Conservation (phyloP, 2,113 vertebrate genomes). For the Mustela lutreola region DNA sequence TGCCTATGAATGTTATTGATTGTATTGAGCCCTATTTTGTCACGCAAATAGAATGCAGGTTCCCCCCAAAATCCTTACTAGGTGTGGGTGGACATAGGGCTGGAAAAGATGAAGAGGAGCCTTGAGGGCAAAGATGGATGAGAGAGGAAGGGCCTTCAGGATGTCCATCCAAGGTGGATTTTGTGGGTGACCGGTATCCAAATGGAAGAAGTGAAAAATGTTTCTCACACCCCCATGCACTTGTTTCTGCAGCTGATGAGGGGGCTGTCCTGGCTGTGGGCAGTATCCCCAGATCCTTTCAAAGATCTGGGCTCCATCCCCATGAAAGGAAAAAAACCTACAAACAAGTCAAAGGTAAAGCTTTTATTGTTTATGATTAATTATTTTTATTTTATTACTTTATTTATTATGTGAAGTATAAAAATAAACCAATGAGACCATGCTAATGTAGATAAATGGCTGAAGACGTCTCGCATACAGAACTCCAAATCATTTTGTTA, state of each 20-base stretch:
- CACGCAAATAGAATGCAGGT: background rate
- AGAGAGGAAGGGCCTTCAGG: background rate
- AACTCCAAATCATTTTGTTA: background rate
- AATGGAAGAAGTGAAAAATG: background rate
- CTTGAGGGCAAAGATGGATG: background rate
- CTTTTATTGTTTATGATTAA: background rate
- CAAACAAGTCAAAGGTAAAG: background rate
- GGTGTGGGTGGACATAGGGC: background rate
- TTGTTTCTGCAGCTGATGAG: background rate
- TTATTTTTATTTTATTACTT: background rate
- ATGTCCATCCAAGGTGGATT: background rate
- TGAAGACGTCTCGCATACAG: background rate
- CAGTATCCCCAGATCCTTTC: background rate
- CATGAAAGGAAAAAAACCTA: background rate
- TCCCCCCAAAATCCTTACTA: background rate
- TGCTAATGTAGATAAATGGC: background rate
- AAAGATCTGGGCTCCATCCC: background rate
- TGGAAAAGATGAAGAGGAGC: background rate
- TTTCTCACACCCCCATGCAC: background rate
- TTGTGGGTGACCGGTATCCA: background rate
- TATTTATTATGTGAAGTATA: background rate
- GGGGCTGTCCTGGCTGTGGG: background rate
- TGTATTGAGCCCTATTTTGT: background rate
- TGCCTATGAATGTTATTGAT: background rate
- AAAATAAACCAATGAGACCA: background rate